Percentiles rank a stretch among this genome's conserved stretches.
Conservation (phyloP, 2,888 invertebrate genomes). For the Sinhomidia bicolor region DNA sequence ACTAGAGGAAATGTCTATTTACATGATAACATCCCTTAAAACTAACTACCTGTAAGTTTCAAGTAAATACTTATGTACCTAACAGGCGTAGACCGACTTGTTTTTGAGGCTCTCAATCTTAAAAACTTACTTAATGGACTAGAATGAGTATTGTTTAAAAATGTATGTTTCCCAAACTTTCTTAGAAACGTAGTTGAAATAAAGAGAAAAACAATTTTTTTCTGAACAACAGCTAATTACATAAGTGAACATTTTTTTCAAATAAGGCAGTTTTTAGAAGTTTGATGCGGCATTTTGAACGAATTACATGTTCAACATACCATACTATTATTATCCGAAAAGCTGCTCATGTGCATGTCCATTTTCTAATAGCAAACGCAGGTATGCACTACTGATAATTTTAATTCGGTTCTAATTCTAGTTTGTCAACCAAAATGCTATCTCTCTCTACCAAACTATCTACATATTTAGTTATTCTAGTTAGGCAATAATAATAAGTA, state of each 20-base stretch:
- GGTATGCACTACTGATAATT: not conserved
- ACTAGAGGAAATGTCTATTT: not conserved
- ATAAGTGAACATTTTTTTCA: too few species aligned
- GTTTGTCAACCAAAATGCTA: not conserved
- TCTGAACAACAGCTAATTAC: too few species aligned
- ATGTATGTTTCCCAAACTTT: not conserved
- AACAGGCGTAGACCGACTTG: too few species aligned
- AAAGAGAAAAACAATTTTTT: too few species aligned
- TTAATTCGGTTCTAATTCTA: not conserved
- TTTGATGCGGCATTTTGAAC: too few species aligned
- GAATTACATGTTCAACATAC: not conserved
- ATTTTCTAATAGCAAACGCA: not conserved
- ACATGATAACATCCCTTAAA: too few species aligned
- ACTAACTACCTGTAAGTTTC: too few species aligned
- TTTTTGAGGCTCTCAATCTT: not conserved
- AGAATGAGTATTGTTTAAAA: conserved; percentile 62
- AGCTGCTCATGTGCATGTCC: not conserved
- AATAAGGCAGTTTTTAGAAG: too few species aligned
- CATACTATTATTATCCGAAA: not conserved
- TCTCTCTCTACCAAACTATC: not conserved
- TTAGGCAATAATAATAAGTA: not conserved
- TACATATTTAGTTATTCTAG: not conserved
- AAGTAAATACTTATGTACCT: too few species aligned
- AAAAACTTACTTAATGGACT: conserved; percentile 28
- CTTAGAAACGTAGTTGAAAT: too few species aligned